These are phyloP conservation scores for Dryadula phaetusa DNA, from an alignment of 2,888 invertebrate genomes.

Conservation along the genomic window DNA sequence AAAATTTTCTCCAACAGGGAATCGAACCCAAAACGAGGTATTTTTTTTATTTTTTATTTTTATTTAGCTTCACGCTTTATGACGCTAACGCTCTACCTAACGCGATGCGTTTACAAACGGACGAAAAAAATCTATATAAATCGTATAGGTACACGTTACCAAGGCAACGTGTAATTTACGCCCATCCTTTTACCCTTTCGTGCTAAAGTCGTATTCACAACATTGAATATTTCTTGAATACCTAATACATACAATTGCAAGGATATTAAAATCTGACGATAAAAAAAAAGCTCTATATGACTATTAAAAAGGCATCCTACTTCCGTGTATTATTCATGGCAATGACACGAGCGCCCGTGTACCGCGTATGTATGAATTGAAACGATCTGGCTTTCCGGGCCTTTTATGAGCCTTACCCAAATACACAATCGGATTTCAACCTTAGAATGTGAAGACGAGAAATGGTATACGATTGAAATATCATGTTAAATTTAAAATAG, in stretches of 20 bases:
- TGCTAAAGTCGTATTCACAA: too few species aligned
- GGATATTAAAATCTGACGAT: background rate
- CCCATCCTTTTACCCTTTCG: too few species aligned
- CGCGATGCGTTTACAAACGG: too few species aligned
- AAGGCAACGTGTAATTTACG: too few species aligned
- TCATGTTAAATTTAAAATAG: background rate
- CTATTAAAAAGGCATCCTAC: slow-evolving; percentile 13
- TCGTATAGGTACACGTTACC: too few species aligned
- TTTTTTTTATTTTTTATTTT: too few species aligned
- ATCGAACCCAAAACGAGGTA: too few species aligned
- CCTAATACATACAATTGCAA: background rate
- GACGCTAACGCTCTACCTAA: too few species aligned
- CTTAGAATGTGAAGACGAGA: slow-evolving; percentile 8
- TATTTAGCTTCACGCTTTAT: too few species aligned
- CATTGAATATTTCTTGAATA: background rate
- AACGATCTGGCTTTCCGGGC: slow-evolving; percentile 48
- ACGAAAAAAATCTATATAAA: too few species aligned
- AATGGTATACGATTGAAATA: background rate
- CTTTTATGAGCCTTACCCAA: slow-evolving; percentile 57
- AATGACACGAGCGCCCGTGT: slow-evolving; percentile 54
- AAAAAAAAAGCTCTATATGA: background rate
- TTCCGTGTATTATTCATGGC: slow-evolving; percentile 57
- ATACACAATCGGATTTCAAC: slow-evolving; percentile 44
- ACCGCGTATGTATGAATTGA: slow-evolving; percentile 56
- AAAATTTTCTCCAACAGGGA: too few species aligned